Base-by-base conservation (phyloP, 2,888 invertebrate genomes). In the Anarsia innoxiella region DNA sequence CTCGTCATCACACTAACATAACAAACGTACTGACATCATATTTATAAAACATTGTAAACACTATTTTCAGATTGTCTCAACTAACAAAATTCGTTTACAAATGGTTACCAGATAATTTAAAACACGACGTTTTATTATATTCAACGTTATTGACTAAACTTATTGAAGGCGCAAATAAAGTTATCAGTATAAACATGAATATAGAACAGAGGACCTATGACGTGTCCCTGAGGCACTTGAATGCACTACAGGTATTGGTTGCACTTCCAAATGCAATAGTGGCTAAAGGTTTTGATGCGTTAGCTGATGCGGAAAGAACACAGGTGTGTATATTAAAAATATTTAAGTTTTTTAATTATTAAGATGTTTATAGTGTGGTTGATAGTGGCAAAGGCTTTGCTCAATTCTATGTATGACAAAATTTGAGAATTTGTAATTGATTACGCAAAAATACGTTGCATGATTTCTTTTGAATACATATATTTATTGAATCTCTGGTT, bases 161-260 rank as follows among this genome's bases (percentile, higher is more conserved):
- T 2, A 59, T 85, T 23, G 74, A 80, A 41, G 70, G 74, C 1
- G 74, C 77, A 0, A 51, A 69, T 1, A 60, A 54, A 45, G 72
- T 82, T 0, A 58, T 84, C 4, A 46, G 59, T 2, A 72, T 74
- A 2, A 85, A 85, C 50, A 66, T 71, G 55, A 56, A 79, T 41
- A 66, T 85, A 53, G 75, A 86, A 45, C 64, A 78, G 45, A 56
- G 82, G 47, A 58, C 74, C 49, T 79, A 80, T 36, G 66, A 79
- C 25, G 66, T 70, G 1, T 73, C 80, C 50, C 29, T 66, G 65
- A 56, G 75, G 49, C 66, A 86, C 52, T 67, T 79, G 19, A 56
- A 58, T 0, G 83, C 69, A 3, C 49, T 85, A 0, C 56, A 69
- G 42, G 41, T 73, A 8, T 43, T 86, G 5, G 48, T 64, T 9